A percentile compares a stretch with the other conserved stretches of the same genome.
Evolutionary conservation across 2,888 invertebrate species (phyloP).

Genomic region (Argyresthia albistria): DNA sequence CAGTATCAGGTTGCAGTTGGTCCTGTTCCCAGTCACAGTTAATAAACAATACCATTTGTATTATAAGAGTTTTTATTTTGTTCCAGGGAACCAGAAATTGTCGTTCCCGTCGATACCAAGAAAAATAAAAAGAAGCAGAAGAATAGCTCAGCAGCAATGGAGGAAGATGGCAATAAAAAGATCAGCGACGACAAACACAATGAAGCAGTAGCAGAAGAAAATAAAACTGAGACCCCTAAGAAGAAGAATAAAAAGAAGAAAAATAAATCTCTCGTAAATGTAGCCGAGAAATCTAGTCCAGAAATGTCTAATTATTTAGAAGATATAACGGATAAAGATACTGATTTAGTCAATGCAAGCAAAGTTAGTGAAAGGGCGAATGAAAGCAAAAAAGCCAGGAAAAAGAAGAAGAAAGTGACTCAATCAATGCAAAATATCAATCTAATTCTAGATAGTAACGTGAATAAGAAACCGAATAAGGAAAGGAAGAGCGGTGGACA

Average conservation of each 20-base stretch:
- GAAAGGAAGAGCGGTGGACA: neutral
- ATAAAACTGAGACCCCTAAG: slow-evolving; percentile 11
- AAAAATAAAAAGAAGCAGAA: slow-evolving; percentile 50
- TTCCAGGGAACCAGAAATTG: slow-evolving; percentile 46
- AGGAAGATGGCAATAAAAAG: slow-evolving; percentile 23
- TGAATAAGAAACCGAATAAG: neutral
- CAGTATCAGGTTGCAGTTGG: too few relatives aligned
- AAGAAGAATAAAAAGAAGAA: slow-evolving; percentile 14
- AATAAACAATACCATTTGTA: too few relatives aligned
- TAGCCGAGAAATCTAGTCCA: neutral
- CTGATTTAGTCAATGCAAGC: neutral
- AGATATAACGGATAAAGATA: neutral
- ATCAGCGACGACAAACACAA: slow-evolving; percentile 18
- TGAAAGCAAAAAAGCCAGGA: slow-evolving; percentile 16
- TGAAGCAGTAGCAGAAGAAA: slow-evolving; percentile 8
- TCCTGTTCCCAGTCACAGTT: too few relatives aligned
- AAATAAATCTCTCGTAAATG: slow-evolving; percentile 3
- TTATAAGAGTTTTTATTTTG: too few relatives aligned
- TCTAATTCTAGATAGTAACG: slow-evolving; percentile 1
- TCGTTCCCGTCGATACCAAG: slow-evolving; percentile 33
- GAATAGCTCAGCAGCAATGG: slow-evolving; percentile 22
- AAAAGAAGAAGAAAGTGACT: slow-evolving; percentile 30
- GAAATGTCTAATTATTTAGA: neutral
- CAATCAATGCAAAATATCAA: slow-evolving; percentile 6
- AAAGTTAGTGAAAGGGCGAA: slow-evolving; percentile 5